Conservation (phyloP, 2,888 invertebrate genomes). For the Rhingia campestris region DNA sequence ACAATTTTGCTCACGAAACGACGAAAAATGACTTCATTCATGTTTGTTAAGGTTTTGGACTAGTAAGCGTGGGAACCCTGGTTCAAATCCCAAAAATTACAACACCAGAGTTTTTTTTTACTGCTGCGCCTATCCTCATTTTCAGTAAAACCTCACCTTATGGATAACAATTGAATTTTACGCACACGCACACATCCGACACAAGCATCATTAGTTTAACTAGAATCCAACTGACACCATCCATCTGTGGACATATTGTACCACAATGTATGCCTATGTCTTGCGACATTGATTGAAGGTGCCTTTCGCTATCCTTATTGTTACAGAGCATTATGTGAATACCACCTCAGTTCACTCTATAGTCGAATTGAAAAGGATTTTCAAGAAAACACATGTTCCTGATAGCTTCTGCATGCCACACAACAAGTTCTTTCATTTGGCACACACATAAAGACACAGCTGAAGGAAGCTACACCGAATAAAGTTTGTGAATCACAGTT, state of each 20-base stretch:
- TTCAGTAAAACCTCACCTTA: too few species aligned
- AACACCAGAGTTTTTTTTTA: too few species aligned
- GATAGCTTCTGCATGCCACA: background rate
- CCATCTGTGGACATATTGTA: too few species aligned
- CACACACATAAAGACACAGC: background rate
- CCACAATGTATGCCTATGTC: too few species aligned
- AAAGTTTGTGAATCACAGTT: background rate
- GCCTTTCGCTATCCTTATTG: background rate
- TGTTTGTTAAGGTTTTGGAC: too few species aligned
- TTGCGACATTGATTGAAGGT: too few species aligned
- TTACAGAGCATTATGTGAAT: background rate
- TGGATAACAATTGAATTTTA: background rate
- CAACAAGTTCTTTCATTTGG: background rate
- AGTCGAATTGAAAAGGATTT: background rate
- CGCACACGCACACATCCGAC: background rate
- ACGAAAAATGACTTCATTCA: too few species aligned
- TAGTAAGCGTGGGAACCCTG: too few species aligned
- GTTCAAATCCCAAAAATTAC: too few species aligned
- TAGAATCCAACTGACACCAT: background rate
- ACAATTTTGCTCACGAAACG: too few species aligned
- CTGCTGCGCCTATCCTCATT: too few species aligned
- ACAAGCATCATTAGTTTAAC: background rate
- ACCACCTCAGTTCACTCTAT: background rate
- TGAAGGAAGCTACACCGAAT: too few species aligned
- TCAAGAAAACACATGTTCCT: background rate